Conservation (phyloP, 1,140 invertebrate genomes). For the Solen grandis region DNA sequence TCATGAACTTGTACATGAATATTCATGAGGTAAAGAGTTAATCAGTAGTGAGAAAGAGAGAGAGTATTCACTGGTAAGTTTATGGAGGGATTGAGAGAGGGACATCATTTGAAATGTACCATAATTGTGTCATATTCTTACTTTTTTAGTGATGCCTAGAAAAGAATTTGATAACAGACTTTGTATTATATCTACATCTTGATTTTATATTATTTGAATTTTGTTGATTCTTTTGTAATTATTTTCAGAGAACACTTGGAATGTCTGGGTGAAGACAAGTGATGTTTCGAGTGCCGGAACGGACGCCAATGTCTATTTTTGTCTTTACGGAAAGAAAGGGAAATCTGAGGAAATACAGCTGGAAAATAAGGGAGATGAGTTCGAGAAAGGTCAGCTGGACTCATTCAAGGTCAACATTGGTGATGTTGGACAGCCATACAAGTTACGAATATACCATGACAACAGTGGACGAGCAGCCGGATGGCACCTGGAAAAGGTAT, state of each 20-base stretch:
- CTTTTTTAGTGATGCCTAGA: no score
- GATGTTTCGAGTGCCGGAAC: constrained; percentile 77
- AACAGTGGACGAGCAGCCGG: constrained; percentile 73
- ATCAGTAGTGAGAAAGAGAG: no score
- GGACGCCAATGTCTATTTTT: constrained; percentile 77
- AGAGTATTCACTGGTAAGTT: no score
- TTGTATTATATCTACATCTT: no score
- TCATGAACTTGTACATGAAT: no score
- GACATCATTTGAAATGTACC: no score
- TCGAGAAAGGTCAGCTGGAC: constrained; percentile 78
- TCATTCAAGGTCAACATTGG: constrained; percentile 75
- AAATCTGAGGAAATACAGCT: constrained; percentile 78
- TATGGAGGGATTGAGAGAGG: no score
- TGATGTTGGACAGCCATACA: constrained; percentile 79
- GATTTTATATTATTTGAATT: no score
- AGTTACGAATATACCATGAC: constrained; percentile 80
- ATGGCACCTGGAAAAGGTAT: constrained; percentile 80
- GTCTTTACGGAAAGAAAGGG: constrained; percentile 78
- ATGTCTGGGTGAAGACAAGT: constrained; percentile 76
- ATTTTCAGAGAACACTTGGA: constrained; percentile 76
- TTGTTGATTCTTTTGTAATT: constrained; percentile 2
- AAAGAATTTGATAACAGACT: no score
- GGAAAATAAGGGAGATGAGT: constrained; percentile 76
- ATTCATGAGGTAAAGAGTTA: no score
- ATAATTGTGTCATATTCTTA: no score